Conservation (phyloP, 2,888 invertebrate species). For the Drosophila sordidapex region DNA sequence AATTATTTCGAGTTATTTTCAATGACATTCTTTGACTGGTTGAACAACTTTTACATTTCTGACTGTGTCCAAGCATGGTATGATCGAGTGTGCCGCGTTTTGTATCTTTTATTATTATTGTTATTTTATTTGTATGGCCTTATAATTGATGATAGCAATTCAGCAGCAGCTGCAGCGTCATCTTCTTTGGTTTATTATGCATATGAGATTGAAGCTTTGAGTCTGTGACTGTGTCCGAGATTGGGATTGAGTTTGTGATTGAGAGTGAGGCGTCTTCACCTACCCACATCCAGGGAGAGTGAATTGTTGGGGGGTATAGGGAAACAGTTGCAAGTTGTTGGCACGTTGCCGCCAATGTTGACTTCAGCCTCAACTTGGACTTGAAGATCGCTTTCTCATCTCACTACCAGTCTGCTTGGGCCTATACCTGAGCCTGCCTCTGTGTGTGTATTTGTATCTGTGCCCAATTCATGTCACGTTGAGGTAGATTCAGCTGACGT, state of each 20-base stretch:
- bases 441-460: constrained; percentile 35
- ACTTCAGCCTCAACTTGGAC: constrained; percentile 43
- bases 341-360: constrained; percentile 56
- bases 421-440: constrained; percentile 10
- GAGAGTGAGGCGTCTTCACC: constrained; percentile 40
- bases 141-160: constrained; percentile 23
- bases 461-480: constrained; percentile 74
- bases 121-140: constrained; percentile 12
- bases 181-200: constrained; percentile 63
- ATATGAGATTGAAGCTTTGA: constrained; percentile 44
- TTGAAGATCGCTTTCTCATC: constrained; percentile 62
- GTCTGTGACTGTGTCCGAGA: constrained; percentile 35
- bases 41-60: constrained; percentile 80
- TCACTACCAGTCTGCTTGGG: constrained; percentile 15
- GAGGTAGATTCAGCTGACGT: constrained; percentile 60
- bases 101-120: neutral
- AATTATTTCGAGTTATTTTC: constrained; percentile 31
- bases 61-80: constrained; percentile 14
- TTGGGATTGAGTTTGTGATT: constrained; percentile 18
- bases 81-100: constrained; percentile 7
- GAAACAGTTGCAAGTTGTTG: constrained; percentile 62
- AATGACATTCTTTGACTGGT: constrained; percentile 71
- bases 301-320: neutral
- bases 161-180: constrained; percentile 44
- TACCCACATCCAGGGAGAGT: constrained; percentile 19